Percentiles rank a stretch among this genome's conserved stretches.
These are phyloP conservation scores for Troilus luridus DNA, from an alignment of 2,888 invertebrate genomes.

Conservation along the genomic window DNA sequence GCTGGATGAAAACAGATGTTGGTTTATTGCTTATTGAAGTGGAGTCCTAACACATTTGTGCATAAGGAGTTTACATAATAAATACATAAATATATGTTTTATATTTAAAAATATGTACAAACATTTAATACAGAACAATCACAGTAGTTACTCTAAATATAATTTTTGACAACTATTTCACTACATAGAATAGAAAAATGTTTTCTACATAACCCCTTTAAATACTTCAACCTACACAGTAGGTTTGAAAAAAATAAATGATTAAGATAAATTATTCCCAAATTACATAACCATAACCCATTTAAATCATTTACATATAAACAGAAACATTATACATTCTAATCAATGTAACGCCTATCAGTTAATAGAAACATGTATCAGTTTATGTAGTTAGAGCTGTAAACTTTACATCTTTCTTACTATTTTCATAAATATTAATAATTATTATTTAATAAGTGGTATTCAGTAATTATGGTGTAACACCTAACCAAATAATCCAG, in stretches of 20 bases:
- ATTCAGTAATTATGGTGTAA: too few species aligned
- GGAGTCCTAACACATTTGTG: not conserved
- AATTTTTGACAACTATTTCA: not conserved
- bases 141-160: not conserved
- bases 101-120: not conserved
- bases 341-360: not conserved
- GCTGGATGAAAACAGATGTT: too few species aligned
- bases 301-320: not conserved
- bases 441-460: not conserved
- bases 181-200: not conserved
- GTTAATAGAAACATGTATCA: not conserved
- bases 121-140: not conserved
- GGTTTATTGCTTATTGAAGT: not conserved
- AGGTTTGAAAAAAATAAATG: not conserved
- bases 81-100: not conserved
- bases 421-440: not conserved
- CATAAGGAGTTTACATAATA: not conserved
- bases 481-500: too few species aligned
- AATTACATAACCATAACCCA: not conserved
- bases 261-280: not conserved
- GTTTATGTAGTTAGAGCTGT: not conserved
- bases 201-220: not conserved
- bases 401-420: not conserved
- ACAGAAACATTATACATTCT: not conserved
- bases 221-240: constrained; percentile 26